phyloP scores from a whole-genome alignment of 2,113 vertebrate species.

The Pterophyllum scalare region DNA sequence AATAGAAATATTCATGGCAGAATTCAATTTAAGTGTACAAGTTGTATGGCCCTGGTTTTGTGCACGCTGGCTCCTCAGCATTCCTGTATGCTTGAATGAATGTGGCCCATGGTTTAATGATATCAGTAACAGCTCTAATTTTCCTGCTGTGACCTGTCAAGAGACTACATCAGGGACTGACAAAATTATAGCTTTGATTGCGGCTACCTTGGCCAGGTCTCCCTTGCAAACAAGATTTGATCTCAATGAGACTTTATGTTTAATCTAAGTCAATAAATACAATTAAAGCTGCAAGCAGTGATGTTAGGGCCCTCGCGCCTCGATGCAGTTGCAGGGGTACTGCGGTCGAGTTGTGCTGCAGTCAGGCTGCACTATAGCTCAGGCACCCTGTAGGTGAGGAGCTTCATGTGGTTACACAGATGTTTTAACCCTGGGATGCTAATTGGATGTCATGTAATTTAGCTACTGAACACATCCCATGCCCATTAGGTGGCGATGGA shows the following conservation, averaged over 20 bases:
- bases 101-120: no score
- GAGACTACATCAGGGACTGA: background rate
- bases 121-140: background rate
- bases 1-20: background rate
- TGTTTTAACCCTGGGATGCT: background rate
- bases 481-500: background rate
- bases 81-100: accelerated
- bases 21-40: background rate
- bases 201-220: background rate
- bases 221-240: accelerated
- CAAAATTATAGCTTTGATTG: background rate
- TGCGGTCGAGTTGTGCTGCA: background rate
- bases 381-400: background rate
- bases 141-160: background rate
- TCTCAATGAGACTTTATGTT: background rate
- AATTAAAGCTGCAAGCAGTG: background rate
- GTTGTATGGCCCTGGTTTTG: background rate
- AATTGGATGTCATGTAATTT: accelerated
- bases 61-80: background rate
- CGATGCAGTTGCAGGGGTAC: background rate
- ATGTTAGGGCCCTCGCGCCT: accelerated
- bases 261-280: background rate
- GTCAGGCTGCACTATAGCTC: background rate
- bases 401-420: accelerated
- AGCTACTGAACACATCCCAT: background rate